A percentile compares a stretch with the other conserved stretches of the same genome.
phyloP scores from a whole-genome alignment of 2,888 invertebrate species.

The Hemistola chrysoprasaria region DNA sequence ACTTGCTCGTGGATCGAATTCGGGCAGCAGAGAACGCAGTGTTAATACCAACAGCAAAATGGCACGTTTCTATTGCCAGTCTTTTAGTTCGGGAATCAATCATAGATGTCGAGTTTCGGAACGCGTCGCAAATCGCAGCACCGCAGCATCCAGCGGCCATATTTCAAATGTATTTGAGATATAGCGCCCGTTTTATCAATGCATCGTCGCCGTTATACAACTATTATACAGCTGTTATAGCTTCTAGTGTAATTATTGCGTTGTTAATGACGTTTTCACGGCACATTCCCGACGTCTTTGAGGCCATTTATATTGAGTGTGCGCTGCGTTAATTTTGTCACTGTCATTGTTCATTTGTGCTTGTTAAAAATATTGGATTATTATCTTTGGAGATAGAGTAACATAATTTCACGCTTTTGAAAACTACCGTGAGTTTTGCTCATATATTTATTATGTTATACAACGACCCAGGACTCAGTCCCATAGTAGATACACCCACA shows the following conservation, averaged over 20 bases:
- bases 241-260: conserved; percentile 77
- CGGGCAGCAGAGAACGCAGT: too few relatives aligned
- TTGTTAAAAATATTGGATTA: too few relatives aligned
- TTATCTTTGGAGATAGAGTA: too few relatives aligned
- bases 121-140: conserved; percentile 76
- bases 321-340: conserved; percentile 21
- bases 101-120: conserved; percentile 65
- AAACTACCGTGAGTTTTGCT: too few relatives aligned
- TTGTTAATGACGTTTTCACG: conserved; percentile 78
- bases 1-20: too few relatives aligned
- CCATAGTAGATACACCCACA: too few relatives aligned
- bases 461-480: too few relatives aligned
- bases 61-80: conserved; percentile 21
- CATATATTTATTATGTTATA: too few relatives aligned
- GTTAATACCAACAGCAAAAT: too few relatives aligned
- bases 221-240: conserved; percentile 47
- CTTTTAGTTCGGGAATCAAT: conserved; percentile 74
- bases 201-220: conserved; percentile 77
- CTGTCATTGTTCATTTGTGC: too few relatives aligned
- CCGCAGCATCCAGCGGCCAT: conserved; percentile 66
- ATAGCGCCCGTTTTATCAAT: conserved; percentile 77
- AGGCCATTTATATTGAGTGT: conserved; percentile 60
- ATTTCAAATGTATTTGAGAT: conserved; percentile 76
- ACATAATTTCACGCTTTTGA: too few relatives aligned
- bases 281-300: conserved; percentile 66